These are phyloP conservation scores for Lepas anatifera DNA, from an alignment of 2,888 invertebrate species.

Conservation along the genomic window DNA sequence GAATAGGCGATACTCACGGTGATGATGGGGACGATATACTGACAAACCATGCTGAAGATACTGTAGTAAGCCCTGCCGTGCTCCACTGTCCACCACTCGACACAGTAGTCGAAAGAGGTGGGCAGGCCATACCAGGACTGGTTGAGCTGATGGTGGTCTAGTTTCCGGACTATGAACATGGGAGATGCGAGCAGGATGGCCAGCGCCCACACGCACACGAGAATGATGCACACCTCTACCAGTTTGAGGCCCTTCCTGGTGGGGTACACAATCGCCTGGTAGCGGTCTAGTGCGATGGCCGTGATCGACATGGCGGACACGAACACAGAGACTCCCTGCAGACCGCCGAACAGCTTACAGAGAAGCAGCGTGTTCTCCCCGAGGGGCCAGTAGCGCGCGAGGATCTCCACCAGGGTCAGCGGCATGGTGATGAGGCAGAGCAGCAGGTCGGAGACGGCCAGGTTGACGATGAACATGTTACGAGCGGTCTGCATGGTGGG, in stretches of 20 bases:
- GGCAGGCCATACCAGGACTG: conserved; percentile 40
- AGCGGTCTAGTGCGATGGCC: conserved; percentile 74
- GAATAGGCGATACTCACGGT: conserved; percentile 71
- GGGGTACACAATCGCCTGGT: conserved; percentile 78
- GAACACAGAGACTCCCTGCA: conserved; percentile 82
- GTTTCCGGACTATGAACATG: conserved; percentile 42
- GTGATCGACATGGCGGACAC: conserved; percentile 89
- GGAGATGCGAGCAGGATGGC: conserved; percentile 66
- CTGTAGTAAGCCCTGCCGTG: conserved; percentile 64
- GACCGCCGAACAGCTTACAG: conserved; percentile 73
- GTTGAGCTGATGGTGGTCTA: conserved; percentile 43
- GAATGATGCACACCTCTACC: conserved; percentile 56
- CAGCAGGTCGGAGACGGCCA: conserved; percentile 66
- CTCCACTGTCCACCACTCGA: conserved; percentile 59
- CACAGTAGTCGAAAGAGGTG: conserved; percentile 54
- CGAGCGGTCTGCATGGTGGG: conserved; percentile 80
- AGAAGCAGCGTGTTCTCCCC: conserved; percentile 52
- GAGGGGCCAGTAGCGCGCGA: conserved; percentile 74
- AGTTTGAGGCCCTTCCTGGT: conserved; percentile 64
- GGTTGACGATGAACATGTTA: conserved; percentile 82
- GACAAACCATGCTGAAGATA: conserved; percentile 66
- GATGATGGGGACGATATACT: conserved; percentile 68
- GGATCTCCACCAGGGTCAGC: conserved; percentile 71
- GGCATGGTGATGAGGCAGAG: conserved; percentile 84
- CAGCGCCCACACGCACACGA: conserved; percentile 35